A percentile compares a stretch with the other conserved stretches of the same genome.
Conservation (phyloP, 2,797 vertebrate genomes). For the Lithobates sylvaticus region DNA sequence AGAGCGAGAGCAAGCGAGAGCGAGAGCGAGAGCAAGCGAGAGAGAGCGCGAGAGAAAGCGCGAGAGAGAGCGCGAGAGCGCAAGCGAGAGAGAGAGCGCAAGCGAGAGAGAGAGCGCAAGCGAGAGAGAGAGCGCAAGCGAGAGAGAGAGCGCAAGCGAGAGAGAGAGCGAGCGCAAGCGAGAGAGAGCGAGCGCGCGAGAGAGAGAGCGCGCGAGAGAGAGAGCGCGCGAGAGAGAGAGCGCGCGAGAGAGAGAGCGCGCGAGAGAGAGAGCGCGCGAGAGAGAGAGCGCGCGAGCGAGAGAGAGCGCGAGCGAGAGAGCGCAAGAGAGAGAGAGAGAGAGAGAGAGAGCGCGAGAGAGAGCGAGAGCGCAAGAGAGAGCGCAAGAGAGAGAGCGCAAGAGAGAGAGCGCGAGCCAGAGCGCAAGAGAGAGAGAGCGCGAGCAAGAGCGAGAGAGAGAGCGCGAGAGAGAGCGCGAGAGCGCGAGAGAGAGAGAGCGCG, state of each 20-base stretch:
- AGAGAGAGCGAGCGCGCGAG: neutral
- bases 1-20: neutral
- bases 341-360: neutral
- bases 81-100: neutral
- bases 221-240: neutral
- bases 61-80: neutral
- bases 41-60: neutral
- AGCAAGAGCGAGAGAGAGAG: neutral
- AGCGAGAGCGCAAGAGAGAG: no score
- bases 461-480: neutral
- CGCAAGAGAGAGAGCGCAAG: neutral
- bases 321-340: neutral
- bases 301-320: no score
- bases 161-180: neutral
- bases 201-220: neutral
- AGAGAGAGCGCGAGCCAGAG: neutral
- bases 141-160: no score
- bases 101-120: no score
- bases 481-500: constrained; percentile 10
- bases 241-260: neutral
- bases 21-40: neutral
- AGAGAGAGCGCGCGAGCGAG: neutral
- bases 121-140: neutral
- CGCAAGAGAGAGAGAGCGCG: no score
- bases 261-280: neutral